phyloP scores from a whole-genome alignment of 2,113 vertebrate species.

The Nothobranchius furzeri region DNA sequence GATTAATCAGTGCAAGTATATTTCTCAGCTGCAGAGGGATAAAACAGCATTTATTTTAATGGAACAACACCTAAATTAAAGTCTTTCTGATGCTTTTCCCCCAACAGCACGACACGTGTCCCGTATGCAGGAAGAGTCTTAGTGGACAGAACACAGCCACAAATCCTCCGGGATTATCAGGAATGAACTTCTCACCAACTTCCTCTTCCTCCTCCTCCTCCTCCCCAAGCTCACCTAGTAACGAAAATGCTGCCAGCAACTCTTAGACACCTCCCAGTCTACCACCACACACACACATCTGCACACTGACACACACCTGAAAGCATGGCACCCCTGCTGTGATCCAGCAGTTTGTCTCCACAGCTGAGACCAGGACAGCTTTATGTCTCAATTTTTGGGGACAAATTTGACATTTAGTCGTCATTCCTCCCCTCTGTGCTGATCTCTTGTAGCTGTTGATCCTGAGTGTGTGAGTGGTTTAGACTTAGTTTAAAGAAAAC shows the following conservation, averaged over 20 bases:
- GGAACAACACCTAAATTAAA: too few relatives aligned
- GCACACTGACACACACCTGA: background rate
- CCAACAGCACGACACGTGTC: conserved; percentile 94
- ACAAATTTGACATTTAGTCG: conserved; percentile 25
- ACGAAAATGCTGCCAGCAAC: conserved; percentile 88
- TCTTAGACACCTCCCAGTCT: conserved; percentile 77
- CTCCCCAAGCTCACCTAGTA: conserved; percentile 89
- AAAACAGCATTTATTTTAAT: background rate
- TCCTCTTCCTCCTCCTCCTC: conserved; percentile 87
- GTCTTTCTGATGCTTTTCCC: background rate
- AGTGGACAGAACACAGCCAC: conserved; percentile 98
- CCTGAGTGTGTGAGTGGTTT: conserved; percentile 26
- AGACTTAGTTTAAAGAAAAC: conserved; percentile 16
- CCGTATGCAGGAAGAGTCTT: conserved; percentile 96
- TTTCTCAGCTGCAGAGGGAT: background rate
- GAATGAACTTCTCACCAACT: conserved; percentile 89
- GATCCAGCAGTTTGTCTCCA: conserved; percentile 17
- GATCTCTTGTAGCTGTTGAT: conserved; percentile 43
- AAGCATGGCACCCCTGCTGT: conserved; percentile 21
- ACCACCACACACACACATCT: background rate
- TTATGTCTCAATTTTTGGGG: conserved; percentile 32
- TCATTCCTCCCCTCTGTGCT: conserved; percentile 42
- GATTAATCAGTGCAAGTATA: background rate
- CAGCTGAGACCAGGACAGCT: conserved; percentile 32
- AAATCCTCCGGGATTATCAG: conserved; percentile 90